Base-by-base conservation (phyloP, 2,797 vertebrate species). In the Lepilemur ruficaudatus region DNA sequence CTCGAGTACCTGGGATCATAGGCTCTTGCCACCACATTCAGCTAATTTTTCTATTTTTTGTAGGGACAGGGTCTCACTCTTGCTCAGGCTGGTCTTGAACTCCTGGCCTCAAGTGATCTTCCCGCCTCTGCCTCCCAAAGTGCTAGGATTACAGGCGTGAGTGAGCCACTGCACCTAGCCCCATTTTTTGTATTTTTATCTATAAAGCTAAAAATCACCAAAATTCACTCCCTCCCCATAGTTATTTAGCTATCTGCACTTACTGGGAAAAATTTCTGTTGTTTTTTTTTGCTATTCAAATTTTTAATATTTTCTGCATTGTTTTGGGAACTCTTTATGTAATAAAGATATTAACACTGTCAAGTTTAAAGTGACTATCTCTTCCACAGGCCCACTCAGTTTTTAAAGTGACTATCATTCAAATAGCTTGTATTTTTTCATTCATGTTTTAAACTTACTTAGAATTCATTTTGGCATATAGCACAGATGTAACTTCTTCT, bases 401-500 rank as follows among this genome's bases (percentile, higher is more conserved):
- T 63, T 13, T 32, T 14, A 15, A 63, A 63, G 59, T 63, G 61
- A 30, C 61, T 63, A 63, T 43, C 50, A 83, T n/a, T 76, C 80
- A 93, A 89, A 52, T 73, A 67, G 22, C 28, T 30, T 72, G 5
- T 10, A 57, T 85, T 65, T 69, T 82, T 80, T 50, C 55, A 50
- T 46, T 46, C 38, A 55, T 63, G 43, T 73, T 79, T 90, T 57
- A 85, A 90, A 72, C 12, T 65, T 9, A 89, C 61, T 70, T 82
- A 35, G 15, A 93, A 95, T 93, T 96, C 67, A 93, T 50, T 63
- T 46, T 85, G n/a, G 13, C n/a, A 59, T 85, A 80, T 20, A 6
- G 30, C 83, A 84, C n/a, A 96, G 28, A 70, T 35, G 7, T 15
- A 86, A 82, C 35, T 85, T 82, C 28, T 70, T 32, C 1, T 35